These are phyloP conservation scores for Melinopterus prodromus DNA, from an alignment of 2,888 invertebrate species.

Conservation along the genomic window DNA sequence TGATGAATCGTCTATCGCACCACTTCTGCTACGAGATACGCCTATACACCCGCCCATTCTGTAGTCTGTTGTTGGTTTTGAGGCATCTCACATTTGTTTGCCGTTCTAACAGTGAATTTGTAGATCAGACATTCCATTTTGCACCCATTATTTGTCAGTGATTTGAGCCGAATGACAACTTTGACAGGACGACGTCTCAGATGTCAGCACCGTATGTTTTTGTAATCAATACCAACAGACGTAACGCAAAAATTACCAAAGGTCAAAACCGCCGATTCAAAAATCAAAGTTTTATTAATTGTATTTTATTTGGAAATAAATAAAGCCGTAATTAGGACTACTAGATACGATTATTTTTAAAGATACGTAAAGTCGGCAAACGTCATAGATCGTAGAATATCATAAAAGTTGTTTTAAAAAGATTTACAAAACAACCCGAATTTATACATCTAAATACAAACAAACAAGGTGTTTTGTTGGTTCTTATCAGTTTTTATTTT, in stretches of 20 bases:
- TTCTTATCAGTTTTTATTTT: too few species aligned
- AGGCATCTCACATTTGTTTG: conserved; percentile 61
- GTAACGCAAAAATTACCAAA: conserved; percentile 4
- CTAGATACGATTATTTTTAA: too few species aligned
- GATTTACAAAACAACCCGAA: too few species aligned
- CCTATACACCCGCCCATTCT: conserved; percentile 92
- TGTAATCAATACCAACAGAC: conserved; percentile 7
- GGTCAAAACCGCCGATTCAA: neutral
- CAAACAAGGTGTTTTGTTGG: too few species aligned
- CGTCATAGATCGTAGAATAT: too few species aligned
- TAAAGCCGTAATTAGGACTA: too few species aligned
- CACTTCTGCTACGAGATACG: conserved; percentile 82
- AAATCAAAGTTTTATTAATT: neutral
- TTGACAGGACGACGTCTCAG: conserved; percentile 38
- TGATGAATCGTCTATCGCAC: conserved; percentile 81
- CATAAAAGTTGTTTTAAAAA: too few species aligned
- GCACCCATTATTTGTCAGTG: conserved; percentile 54
- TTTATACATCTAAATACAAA: too few species aligned
- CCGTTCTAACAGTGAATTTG: conserved; percentile 27
- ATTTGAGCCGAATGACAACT: conserved; percentile 45
- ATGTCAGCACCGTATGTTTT: conserved; percentile 12
- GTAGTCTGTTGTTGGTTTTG: conserved; percentile 62
- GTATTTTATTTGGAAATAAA: neutral
- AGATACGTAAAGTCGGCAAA: too few species aligned
- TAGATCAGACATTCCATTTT: conserved; percentile 52